These are phyloP conservation scores for Craseonycteris thonglongyai DNA, from an alignment of 2,113 vertebrate genomes.

Conservation along the genomic window DNA sequence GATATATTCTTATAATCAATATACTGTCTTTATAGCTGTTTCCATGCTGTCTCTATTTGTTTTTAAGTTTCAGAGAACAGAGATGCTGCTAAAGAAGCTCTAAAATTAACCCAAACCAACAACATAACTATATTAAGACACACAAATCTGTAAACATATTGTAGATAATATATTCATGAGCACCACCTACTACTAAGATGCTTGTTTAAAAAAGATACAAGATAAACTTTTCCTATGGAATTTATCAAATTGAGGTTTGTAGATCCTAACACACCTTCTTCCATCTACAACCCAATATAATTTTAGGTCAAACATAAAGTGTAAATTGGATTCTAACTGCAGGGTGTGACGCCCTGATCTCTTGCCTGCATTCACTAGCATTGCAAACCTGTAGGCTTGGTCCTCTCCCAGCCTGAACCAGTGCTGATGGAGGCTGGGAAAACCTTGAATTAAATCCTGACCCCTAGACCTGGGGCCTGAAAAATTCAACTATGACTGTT, in stretches of 20 bases:
- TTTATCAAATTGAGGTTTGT: constrained; percentile 42
- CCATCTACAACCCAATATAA: not conserved
- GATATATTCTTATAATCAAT: not conserved
- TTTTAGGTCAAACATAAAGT: constrained; percentile 9
- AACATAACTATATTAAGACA: constrained; percentile 35
- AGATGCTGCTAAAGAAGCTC: not conserved
- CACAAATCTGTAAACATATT: constrained; percentile 48
- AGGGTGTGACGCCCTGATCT: not conserved
- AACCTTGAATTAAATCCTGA: not conserved
- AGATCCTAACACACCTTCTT: not conserved
- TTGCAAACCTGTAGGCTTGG: not conserved
- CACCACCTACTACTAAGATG: constrained; percentile 29
- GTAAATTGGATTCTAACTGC: not conserved
- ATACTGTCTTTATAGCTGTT: constrained; percentile 18
- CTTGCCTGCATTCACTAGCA: not conserved
- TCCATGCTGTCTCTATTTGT: not conserved
- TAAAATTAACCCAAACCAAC: constrained; percentile 52
- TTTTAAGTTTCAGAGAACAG: constrained; percentile 17
- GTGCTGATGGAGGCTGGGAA: not conserved
- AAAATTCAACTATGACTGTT: not conserved
- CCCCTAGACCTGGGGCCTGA: not conserved
- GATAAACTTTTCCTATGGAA: constrained; percentile 21
- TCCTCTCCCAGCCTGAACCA: not conserved
- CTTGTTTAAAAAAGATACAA: not conserved
- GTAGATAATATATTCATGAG: constrained; percentile 51